phyloP scores from a whole-genome alignment of 2,113 vertebrate species.

The Acrocephalus kingi region DNA sequence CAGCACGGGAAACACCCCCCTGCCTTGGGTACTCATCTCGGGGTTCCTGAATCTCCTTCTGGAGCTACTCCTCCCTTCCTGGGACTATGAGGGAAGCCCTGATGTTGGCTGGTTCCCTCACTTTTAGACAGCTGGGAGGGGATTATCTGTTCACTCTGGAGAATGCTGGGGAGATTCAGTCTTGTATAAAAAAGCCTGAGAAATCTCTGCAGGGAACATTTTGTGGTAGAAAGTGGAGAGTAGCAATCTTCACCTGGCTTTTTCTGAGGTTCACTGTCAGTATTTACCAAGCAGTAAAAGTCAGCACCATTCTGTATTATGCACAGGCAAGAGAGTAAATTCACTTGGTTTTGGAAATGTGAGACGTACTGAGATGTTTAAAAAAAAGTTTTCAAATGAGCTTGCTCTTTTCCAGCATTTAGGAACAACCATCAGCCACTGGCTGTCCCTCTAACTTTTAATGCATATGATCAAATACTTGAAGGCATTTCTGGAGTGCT shows the following conservation, averaged over 20 bases:
- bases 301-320: neutral
- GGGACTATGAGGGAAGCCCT: neutral
- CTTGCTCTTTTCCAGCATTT: neutral
- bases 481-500: constrained; percentile 59
- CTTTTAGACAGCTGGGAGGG: neutral
- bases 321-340: neutral
- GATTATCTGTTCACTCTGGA: neutral
- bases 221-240: neutral
- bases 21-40: neutral
- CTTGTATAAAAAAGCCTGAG: neutral
- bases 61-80: neutral
- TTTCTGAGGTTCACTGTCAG: neutral
- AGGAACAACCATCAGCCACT: constrained; percentile 1
- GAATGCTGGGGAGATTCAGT: neutral
- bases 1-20: neutral
- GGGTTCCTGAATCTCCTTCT: neutral
- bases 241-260: neutral
- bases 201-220: fast-evolving
- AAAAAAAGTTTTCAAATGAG: neutral
- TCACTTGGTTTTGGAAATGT: neutral
- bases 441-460: constrained; percentile 10
- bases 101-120: neutral
- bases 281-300: neutral
- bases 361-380: neutral
- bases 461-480: constrained; percentile 52